phyloP scores from a whole-genome alignment of 1,140 invertebrate species.

The Oreohelix idahoensis region DNA sequence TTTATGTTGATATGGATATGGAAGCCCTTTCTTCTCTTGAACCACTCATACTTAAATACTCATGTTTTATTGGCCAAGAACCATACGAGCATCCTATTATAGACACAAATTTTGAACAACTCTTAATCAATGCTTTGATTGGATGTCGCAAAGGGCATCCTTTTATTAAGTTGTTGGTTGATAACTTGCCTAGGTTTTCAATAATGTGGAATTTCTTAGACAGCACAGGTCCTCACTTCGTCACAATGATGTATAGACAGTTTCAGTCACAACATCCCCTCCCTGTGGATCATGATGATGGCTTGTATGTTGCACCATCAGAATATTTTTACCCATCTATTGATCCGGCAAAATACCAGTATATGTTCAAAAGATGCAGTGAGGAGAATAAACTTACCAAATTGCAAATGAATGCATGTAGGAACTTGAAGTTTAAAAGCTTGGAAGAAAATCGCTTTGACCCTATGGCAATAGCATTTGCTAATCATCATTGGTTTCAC shows the following conservation, averaged over 20 bases:
- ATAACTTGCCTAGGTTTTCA: conserved; percentile 59
- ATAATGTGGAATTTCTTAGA: conserved; percentile 68
- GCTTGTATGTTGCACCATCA: conserved; percentile 59
- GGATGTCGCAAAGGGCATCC: conserved; percentile 66
- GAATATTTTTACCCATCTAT: conserved; percentile 68
- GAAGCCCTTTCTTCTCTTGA: conserved; percentile 63
- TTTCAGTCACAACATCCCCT: conserved; percentile 45
- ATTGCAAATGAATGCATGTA: conserved; percentile 60
- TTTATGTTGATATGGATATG: conserved; percentile 69
- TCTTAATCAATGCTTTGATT: conserved; percentile 69
- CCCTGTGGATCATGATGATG: conserved; percentile 41
- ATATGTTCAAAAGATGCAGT: conserved; percentile 55
- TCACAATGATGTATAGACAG: conserved; percentile 57
- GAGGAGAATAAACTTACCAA: conserved; percentile 51
- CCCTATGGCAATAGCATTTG: conserved; percentile 55
- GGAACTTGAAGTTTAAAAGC: conserved; percentile 56
- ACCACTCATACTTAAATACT: conserved; percentile 59
- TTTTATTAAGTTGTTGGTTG: conserved; percentile 64
- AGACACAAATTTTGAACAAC: conserved; percentile 63
- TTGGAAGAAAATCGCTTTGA: conserved; percentile 48
- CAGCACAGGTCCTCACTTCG: conserved; percentile 68
- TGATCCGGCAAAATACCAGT: conserved; percentile 62
- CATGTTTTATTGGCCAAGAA: conserved; percentile 68
- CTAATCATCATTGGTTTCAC: conserved; percentile 69
- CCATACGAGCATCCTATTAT: conserved; percentile 68